Conservation (phyloP, 1,140 invertebrate genomes). For the Diorhabda elongata region DNA sequence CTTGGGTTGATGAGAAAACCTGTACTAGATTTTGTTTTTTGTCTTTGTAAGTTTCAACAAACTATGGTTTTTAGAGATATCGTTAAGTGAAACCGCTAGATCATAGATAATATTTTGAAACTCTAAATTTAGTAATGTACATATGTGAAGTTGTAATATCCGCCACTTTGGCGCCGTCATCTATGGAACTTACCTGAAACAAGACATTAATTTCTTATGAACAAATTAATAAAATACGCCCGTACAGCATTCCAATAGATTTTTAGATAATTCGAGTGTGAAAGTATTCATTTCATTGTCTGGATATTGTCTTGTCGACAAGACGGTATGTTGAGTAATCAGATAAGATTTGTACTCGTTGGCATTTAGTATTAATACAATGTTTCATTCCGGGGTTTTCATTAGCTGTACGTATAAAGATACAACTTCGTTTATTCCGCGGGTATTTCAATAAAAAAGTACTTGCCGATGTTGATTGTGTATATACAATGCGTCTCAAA, state of each 20-base stretch:
- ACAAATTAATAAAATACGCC: not conserved
- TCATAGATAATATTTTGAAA: no score
- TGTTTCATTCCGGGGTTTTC: not conserved
- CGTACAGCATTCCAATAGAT: not conserved
- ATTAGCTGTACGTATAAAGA: not conserved
- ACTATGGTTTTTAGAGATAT: no score
- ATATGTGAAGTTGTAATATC: no score
- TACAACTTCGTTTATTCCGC: not conserved
- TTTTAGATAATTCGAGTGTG: constrained; percentile 2
- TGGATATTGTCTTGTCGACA: not conserved
- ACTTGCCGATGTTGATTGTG: not conserved
- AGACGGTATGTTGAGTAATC: not conserved
- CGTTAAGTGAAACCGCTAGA: no score
- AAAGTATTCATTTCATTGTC: not conserved
- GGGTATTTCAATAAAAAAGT: not conserved
- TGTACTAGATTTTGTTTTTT: no score
- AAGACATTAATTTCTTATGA: not conserved
- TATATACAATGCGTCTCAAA: no score
- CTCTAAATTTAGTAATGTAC: no score
- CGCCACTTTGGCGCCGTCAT: no score
- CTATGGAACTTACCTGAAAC: not conserved
- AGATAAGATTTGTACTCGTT: not conserved
- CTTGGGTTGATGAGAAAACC: no score
- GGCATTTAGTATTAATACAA: not conserved
- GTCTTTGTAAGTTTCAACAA: no score